Conservation (phyloP, 2,113 vertebrate species). For the Oenanthe oenanthe region DNA sequence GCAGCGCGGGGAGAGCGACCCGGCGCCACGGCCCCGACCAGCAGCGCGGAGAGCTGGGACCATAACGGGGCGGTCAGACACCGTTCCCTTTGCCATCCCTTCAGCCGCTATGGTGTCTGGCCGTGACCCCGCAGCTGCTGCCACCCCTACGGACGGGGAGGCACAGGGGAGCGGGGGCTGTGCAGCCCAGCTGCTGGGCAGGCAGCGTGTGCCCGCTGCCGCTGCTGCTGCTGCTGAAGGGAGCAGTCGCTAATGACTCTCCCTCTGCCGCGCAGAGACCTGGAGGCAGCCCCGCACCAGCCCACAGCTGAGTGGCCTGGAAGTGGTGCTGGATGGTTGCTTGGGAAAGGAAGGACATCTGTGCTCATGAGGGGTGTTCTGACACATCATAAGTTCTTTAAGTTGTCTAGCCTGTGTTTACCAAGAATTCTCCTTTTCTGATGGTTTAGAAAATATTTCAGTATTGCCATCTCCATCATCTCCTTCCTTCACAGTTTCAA, state of each 20-base stretch:
- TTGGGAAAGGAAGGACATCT: not conserved
- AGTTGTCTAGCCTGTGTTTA: not conserved
- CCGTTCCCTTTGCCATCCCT: not conserved
- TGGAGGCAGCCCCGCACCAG: not conserved
- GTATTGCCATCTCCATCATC: not conserved
- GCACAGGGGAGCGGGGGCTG: not conserved
- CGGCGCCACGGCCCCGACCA: rapidly evolving
- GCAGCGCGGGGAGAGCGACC: not conserved
- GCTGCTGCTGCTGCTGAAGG: not conserved
- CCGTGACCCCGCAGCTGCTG: rapidly evolving
- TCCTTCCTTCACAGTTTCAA: not conserved
- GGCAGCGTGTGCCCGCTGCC: not conserved
- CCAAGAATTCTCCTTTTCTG: not conserved
- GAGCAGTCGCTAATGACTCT: too few relatives aligned
- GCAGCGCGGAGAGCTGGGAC: not conserved
- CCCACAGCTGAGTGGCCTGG: not conserved
- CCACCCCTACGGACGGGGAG: rapidly evolving
- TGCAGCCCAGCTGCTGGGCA: not conserved
- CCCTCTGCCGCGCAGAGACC: not conserved
- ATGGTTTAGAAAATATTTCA: not conserved
- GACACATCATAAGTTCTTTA: not conserved
- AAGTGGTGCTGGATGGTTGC: not conserved
- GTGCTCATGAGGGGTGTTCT: not conserved
- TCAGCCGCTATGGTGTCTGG: not conserved
- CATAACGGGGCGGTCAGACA: rapidly evolving